phyloP scores from a whole-genome alignment of 2,888 invertebrate species.

The Pimpla rufipes region DNA sequence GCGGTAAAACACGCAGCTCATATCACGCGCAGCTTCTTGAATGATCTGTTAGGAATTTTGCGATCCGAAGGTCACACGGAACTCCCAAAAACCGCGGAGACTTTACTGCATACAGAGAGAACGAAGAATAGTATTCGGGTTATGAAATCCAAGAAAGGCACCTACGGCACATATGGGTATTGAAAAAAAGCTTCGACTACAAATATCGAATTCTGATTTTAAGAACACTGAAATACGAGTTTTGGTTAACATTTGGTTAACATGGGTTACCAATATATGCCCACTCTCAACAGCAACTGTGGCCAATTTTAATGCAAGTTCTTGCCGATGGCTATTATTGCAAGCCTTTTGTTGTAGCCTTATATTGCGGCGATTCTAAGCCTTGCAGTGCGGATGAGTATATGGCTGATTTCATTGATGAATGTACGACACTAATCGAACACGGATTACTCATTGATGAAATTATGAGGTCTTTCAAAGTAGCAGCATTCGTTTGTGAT shows the following conservation, averaged over 20 bases:
- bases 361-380: conserved; percentile 60
- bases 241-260: conserved; percentile 36
- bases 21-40: conserved; percentile 35
- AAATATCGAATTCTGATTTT: conserved; percentile 31
- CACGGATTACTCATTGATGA: conserved; percentile 34
- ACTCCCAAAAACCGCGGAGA: conserved; percentile 52
- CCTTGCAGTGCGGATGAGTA: conserved; percentile 39
- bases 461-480: conserved; percentile 40
- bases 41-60: conserved; percentile 43
- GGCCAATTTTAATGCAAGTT: conserved; percentile 37
- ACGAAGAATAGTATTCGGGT: conserved; percentile 12
- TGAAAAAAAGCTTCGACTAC: conserved; percentile 29
- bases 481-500: conserved; percentile 53
- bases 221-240: conserved; percentile 22
- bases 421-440: conserved; percentile 39
- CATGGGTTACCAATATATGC: conserved; percentile 43
- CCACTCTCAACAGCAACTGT: conserved; percentile 23
- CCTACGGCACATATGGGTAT: conserved; percentile 43
- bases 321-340: conserved; percentile 27
- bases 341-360: conserved; percentile 44
- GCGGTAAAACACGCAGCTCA: conserved; percentile 36
- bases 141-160: conserved; percentile 38
- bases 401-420: conserved; percentile 56
- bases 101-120: conserved; percentile 28
- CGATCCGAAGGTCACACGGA: conserved; percentile 43